Evolutionary conservation across 2,888 invertebrate genomes (phyloP), one percentile per base, ranked within the genome.

Genomic region (Rhaphigaster nebulosa): DNA sequence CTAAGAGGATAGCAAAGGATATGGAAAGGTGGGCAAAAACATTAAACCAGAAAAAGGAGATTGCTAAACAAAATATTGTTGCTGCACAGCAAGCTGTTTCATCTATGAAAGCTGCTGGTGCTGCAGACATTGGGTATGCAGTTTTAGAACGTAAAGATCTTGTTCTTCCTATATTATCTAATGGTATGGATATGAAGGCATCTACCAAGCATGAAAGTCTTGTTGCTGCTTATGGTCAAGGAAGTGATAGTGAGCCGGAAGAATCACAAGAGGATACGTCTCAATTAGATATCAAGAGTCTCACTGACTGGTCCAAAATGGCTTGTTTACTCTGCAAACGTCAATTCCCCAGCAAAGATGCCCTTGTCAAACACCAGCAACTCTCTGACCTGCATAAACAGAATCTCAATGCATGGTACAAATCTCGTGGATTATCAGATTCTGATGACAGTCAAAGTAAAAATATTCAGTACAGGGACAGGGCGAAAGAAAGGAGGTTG

Each of bases 21-120:
- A 97, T 97, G 97, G 97, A 97, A 93, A 95, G 97, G 91, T 99
- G 99, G 99, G 99, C 99, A 0, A 98, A 99, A 93, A 98, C 98
- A 23, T 94, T 99, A 92, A 99, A 99, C 94, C 99, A 99, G 94
- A 98, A 98, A 94, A 99, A 99, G 93, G 98, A 98, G 92, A 94
- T 94, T 92, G 94, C 95, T 50, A 94, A 94, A 91, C 92, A 93
- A 90, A 93, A 93, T 91, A 91, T 93, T 34, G 92, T 92, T 5
- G 91, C 92, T 15, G 87, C 92, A 15, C 92, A 92, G 91, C 94
- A 94, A 0, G 94, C 94, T 93, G 95, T 95, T 91, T 94, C 95
- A 91, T 94, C 94, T 0, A 93, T 94, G 84, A 94, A 94, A 88
- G 94, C 94, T 76, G 92, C 1, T 89, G 94, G 94, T 15, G 94